phyloP scores from a whole-genome alignment of 2,113 vertebrate species.

The Rhinogobius similis region DNA sequence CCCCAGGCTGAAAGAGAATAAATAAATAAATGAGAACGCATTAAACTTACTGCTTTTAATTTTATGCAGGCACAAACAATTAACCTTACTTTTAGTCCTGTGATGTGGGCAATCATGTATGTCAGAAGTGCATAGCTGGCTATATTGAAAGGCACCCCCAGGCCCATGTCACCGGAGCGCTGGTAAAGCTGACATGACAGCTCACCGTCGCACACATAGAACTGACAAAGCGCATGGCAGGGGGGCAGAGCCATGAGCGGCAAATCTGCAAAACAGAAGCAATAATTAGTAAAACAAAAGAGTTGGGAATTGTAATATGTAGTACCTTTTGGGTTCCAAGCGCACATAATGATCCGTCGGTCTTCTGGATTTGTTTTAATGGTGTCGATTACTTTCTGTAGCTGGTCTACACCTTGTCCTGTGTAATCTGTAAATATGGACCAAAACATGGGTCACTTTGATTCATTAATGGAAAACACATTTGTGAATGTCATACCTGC shows the following conservation, averaged over 20 bases:
- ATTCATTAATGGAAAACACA: neutral
- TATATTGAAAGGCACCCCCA: constrained; percentile 97
- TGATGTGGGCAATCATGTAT: constrained; percentile 96
- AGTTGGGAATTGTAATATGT: neutral
- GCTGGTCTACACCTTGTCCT: constrained; percentile 92
- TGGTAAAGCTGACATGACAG: constrained; percentile 97
- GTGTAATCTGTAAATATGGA: constrained; percentile 85
- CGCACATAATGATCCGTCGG: constrained; percentile 94
- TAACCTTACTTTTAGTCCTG: constrained; percentile 85
- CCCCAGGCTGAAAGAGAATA: constrained; percentile 80
- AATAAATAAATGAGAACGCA: neutral
- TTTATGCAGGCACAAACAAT: neutral
- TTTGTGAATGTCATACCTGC: constrained; percentile 77
- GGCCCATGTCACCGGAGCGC: constrained; percentile 94
- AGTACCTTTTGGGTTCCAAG: constrained; percentile 84
- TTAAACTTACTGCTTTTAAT: neutral
- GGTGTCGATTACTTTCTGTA: constrained; percentile 90
- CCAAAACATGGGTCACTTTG: neutral
- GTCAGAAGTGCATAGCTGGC: constrained; percentile 96
- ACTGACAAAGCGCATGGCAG: constrained; percentile 95
- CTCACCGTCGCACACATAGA: constrained; percentile 90
- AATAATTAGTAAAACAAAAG: neutral
- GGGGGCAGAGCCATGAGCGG: constrained; percentile 93
- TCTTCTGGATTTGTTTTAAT: constrained; percentile 94
- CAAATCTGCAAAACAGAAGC: constrained; percentile 77